Evolutionary conservation across 2,888 invertebrate genomes (phyloP), one percentile per base, ranked within the genome.

Genomic region (Dicranocentrus wangi): DNA sequence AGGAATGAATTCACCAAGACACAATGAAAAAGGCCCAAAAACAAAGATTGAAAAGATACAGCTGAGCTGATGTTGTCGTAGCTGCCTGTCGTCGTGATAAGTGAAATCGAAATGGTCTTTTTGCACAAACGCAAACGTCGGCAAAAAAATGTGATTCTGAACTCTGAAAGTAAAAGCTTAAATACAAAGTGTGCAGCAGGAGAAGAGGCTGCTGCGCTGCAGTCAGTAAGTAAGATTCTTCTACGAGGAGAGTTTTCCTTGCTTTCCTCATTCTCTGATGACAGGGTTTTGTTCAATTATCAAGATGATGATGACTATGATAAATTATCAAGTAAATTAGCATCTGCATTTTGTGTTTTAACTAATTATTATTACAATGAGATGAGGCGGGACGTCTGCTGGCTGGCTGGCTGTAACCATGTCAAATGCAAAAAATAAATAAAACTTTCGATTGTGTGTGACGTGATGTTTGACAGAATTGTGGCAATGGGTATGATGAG

Each of bases 81-180:
- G 43, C 10, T 7, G 17, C 17, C 3, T 60, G 60, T 60, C 42
- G 32, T 61, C 61, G 42, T 63, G 63, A 43, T 61, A 63, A 63
- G 42, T 63, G 63, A 63, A 63, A 63, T 63, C 63, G 63, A 63
- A 63, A 63, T 19, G 39, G 3, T 61, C 23, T 19, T 42, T 42
- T 39, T 13, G 21, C 39, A 63, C 13, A 17, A 63, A 42, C 63
- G 42, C 13, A 17, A 63, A 42, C 63, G 42, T 21, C 63, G 17
- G 10, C 42, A 63, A 63, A 63, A 60, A 60, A 63, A 19, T 15
- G 7, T 5, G 17, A 28, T 63, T 39, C 42, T n/a, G 1, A 60
- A 60, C 19, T 60, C 25, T 25, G 7, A 60, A 60, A 60, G 60
- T 19, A 39, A 63, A 63, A 21, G 28, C 63, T 55, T 55, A 21